Base-by-base conservation (phyloP, 1,140 invertebrate species). In the Drosophila novamexicana region DNA sequence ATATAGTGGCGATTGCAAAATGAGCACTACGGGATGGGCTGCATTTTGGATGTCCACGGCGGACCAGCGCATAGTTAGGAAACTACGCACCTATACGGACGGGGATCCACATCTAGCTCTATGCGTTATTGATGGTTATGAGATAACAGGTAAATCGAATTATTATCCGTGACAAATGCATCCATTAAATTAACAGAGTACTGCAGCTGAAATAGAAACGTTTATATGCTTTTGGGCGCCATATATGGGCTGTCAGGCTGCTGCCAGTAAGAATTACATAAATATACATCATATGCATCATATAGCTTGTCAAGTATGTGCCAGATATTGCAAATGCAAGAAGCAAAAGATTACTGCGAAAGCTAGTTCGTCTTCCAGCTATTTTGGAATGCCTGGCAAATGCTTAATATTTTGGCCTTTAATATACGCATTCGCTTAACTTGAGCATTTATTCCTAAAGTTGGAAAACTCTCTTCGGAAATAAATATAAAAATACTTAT, bases 201-300 rank as follows among this genome's bases (percentile, higher is more conserved):
- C 8, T 67, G 36, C 9, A 71, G 68, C 12, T 42, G 37, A n/a
- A 5, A 12, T 72, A 0, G 62, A 72, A n/a, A 72, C 69, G 0
- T 72, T 58, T 18, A 18, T 56, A 18, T 72, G 69, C 32, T 72
- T 72, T 8, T 72, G 69, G 62, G 50, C 62, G 2, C 69, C 62
- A 4, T 6, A 16, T 4, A 4, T 66, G 32, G 69, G 62, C 2
- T 72, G 69, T 39, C 53, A 58, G 18, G 50, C 34, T 1, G 62
- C 58, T 8, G 34, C 61, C 0, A 50, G 14, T 6, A 50, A 12
- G 8, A 14, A 36, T 12, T 4, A 29, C 8, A 3, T 65, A 0
- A 65, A 65, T 18, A 37, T 42, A 49, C 12, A 9, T 1, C 53
- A 50, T 22, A 57, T 65, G 22, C 9, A 44, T 29, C n/a, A 4